Percentiles rank a stretch among this genome's conserved stretches.
Evolutionary conservation across 2,113 vertebrate genomes (phyloP).

Genomic region (Rhineura floridana): DNA sequence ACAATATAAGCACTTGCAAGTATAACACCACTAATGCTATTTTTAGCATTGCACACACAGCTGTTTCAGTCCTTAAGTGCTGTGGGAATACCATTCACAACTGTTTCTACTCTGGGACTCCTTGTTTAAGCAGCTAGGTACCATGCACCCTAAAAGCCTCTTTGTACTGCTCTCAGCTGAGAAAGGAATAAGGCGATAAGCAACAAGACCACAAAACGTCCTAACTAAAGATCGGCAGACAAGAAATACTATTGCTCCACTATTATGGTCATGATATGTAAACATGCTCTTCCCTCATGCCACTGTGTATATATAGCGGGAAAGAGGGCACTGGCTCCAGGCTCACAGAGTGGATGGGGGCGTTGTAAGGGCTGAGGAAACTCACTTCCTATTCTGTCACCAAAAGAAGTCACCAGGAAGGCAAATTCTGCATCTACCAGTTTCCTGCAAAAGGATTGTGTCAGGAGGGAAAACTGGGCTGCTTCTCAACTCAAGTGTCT

Average conservation of each 20-base stretch:
- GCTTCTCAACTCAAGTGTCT: neutral
- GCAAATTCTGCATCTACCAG: neutral
- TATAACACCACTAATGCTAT: neutral
- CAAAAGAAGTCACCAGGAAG: neutral
- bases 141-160: neutral
- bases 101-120: neutral
- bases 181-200: neutral
- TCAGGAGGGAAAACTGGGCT: neutral
- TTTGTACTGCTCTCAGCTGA: neutral
- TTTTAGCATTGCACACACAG: neutral
- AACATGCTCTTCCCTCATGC: too few species aligned
- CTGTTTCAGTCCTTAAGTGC: neutral
- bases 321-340: too few species aligned
- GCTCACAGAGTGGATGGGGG: neutral
- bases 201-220: neutral
- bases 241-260: neutral
- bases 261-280: neutral
- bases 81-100: neutral
- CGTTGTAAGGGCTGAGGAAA: neutral
- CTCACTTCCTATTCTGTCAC: neutral
- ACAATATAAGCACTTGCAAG: neutral
- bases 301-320: too few species aligned
- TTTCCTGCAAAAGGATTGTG: neutral
- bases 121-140: neutral
- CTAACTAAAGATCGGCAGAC: too few species aligned